phyloP scores from a whole-genome alignment of 2,888 invertebrate genomes.

The Dendrolimus pini region DNA sequence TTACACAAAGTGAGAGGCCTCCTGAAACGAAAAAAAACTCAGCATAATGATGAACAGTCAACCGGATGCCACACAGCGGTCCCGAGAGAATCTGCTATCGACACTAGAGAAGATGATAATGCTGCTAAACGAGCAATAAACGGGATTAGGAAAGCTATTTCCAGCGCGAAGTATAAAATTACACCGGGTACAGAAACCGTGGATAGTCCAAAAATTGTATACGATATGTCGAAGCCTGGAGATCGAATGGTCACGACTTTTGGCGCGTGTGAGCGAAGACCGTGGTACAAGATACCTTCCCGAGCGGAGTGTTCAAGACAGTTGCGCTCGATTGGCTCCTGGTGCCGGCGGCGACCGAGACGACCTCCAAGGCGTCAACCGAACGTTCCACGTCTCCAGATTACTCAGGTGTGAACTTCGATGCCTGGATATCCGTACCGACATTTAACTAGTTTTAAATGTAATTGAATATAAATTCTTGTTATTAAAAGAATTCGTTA shows the following conservation, averaged over 20 bases:
- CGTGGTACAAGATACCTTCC: constrained; percentile 51
- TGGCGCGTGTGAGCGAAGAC: constrained; percentile 45
- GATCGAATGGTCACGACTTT: constrained; percentile 64
- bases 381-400: constrained; percentile 54
- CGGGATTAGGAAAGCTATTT: constrained; percentile 54
- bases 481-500: constrained; percentile 2
- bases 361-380: constrained; percentile 47
- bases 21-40: constrained; percentile 36
- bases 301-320: constrained; percentile 39
- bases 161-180: constrained; percentile 57
- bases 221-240: constrained; percentile 59
- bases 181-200: constrained; percentile 47
- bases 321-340: constrained; percentile 41
- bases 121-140: constrained; percentile 44
- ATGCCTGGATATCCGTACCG: not conserved
- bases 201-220: constrained; percentile 66
- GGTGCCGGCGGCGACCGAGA: constrained; percentile 46
- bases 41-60: constrained; percentile 32
- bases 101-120: constrained; percentile 42
- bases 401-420: constrained; percentile 66
- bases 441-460: not conserved
- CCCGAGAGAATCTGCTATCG: constrained; percentile 45
- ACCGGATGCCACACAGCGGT: constrained; percentile 48
- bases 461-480: not conserved
- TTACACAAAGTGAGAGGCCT: constrained; percentile 36